Evolutionary conservation across 2,888 invertebrate genomes (phyloP).

Genomic region (Caenorhabditis wallacei): DNA sequence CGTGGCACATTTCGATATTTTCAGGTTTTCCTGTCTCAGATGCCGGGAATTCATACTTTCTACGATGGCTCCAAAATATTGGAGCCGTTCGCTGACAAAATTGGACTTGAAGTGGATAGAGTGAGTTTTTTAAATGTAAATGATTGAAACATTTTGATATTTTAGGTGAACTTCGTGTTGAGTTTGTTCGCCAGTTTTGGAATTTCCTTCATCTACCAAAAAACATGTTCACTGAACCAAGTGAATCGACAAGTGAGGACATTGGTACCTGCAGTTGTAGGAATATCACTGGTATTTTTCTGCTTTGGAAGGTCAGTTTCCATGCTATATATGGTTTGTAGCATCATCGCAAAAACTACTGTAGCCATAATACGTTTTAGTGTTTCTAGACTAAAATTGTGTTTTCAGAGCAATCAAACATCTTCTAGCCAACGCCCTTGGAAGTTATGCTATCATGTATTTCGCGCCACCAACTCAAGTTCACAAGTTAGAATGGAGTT

Average conservation of each 20-base stretch:
- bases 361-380: too few relatives aligned
- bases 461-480: conserved; percentile 79
- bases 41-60: conserved; percentile 82
- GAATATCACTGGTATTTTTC: conserved; percentile 78
- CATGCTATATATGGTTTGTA: too few relatives aligned
- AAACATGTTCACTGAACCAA: conserved; percentile 65
- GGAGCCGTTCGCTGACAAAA: conserved; percentile 73
- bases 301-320: conserved; percentile 78
- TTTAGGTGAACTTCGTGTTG: conserved; percentile 78
- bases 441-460: conserved; percentile 78
- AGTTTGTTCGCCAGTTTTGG: conserved; percentile 75
- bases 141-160: not conserved
- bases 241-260: conserved; percentile 68
- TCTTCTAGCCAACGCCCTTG: conserved; percentile 73
- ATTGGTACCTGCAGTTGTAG: conserved; percentile 75
- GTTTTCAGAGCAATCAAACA: conserved; percentile 80
- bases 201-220: conserved; percentile 71
- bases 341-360: too few relatives aligned
- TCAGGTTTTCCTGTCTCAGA: conserved; percentile 34
- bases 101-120: conserved; percentile 79
- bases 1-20: not conserved
- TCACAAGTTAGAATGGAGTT: conserved; percentile 72
- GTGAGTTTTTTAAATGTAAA: conserved; percentile 56
- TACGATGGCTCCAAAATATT: conserved; percentile 79
- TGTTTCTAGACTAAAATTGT: not conserved